These are phyloP conservation scores for Gila orcuttii DNA, from an alignment of 2,113 vertebrate genomes.

Conservation along the genomic window DNA sequence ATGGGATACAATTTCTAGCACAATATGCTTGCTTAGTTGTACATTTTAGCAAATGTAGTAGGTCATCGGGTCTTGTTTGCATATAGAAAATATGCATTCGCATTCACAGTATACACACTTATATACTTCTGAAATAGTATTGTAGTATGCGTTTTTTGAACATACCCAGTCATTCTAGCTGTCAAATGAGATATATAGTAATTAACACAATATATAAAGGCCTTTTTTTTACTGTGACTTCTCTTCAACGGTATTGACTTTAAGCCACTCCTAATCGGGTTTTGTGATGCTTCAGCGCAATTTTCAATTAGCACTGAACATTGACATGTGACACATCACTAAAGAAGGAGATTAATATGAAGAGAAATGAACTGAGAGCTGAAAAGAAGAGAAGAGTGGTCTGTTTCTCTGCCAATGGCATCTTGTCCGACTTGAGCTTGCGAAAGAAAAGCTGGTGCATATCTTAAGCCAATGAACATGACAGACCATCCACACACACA, in stretches of 20 bases:
- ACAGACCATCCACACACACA: not conserved
- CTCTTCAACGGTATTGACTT: constrained; percentile 15
- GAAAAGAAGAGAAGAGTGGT: not conserved
- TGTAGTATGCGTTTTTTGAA: not conserved
- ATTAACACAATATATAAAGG: constrained; percentile 8
- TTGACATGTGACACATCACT: constrained; percentile 31
- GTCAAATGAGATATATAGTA: constrained; percentile 6
- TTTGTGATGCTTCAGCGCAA: constrained; percentile 32
- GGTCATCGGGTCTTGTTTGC: not conserved
- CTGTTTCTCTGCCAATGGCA: not conserved
- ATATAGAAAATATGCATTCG: not conserved
- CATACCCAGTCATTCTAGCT: constrained; percentile 4
- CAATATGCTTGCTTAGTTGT: too few species aligned
- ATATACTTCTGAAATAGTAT: not conserved
- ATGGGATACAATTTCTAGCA: not conserved
- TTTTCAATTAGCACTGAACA: constrained; percentile 31
- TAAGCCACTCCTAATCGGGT: constrained; percentile 27
- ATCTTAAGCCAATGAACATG: not conserved
- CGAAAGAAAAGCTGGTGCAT: not conserved
- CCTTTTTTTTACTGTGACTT: not conserved
- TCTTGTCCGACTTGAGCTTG: not conserved
- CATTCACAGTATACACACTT: not conserved
- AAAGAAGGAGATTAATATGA: constrained; percentile 30
- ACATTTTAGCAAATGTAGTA: not conserved
- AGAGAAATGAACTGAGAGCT: constrained; percentile 15